Percentiles rank a stretch among this genome's conserved stretches.
phyloP scores from a whole-genome alignment of 2,888 invertebrate genomes.

The Caenorhabditis uteleia region DNA sequence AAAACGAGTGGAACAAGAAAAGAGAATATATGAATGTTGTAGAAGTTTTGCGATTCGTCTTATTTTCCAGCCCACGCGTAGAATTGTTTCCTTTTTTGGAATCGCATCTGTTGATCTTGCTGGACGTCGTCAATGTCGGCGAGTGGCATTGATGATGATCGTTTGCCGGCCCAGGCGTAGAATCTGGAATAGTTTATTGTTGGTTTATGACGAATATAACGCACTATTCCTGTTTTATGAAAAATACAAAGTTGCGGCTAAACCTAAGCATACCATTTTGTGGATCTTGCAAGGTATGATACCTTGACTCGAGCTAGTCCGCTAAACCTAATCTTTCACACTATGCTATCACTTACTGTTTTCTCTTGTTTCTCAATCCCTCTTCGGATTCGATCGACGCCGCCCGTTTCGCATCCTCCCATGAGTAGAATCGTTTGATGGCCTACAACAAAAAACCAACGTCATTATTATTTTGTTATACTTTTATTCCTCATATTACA shows the following conservation, averaged over 20 bases:
- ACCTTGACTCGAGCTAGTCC: too few relatives aligned
- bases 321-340: too few relatives aligned
- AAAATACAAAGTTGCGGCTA: background rate
- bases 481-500: too few relatives aligned
- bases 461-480: too few relatives aligned
- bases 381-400: slow-evolving; percentile 25
- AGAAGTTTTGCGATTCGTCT: too few relatives aligned
- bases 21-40: too few relatives aligned
- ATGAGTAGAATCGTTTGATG: slow-evolving; percentile 34
- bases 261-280: too few relatives aligned
- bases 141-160: background rate
- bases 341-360: slow-evolving; percentile 33
- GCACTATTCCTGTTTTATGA: too few relatives aligned
- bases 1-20: background rate
- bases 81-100: slow-evolving; percentile 37
- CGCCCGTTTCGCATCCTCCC: slow-evolving; percentile 32
- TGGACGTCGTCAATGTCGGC: background rate
- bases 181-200: slow-evolving; percentile 22
- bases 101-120: background rate
- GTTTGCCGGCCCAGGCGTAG: slow-evolving; percentile 41
- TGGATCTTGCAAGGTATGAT: too few relatives aligned
- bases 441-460: too few relatives aligned
- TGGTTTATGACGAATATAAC: too few relatives aligned
- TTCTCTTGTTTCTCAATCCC: slow-evolving; percentile 23
- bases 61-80: slow-evolving; percentile 39